phyloP scores from a whole-genome alignment of 2,797 vertebrate genomes.

The Merluccius polli region DNA sequence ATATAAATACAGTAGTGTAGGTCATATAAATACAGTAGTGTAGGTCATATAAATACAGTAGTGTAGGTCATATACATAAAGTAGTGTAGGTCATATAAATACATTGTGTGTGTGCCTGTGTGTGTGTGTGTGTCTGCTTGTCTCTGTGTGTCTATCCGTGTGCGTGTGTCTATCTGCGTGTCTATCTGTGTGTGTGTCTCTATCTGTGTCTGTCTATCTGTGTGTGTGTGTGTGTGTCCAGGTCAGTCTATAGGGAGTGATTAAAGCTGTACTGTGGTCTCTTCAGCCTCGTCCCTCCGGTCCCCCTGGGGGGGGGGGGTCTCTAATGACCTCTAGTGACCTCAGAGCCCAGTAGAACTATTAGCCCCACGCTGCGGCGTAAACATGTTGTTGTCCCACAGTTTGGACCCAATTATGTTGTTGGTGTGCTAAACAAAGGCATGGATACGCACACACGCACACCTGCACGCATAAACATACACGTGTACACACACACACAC shows the following conservation, averaged over 20 bases:
- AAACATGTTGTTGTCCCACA: background rate
- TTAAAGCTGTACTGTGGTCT: background rate
- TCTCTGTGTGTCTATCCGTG: background rate
- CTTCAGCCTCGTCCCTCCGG: too few species aligned
- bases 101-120: too few species aligned
- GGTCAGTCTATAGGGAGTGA: background rate
- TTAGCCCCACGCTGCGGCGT: background rate
- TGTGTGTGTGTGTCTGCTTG: too few species aligned
- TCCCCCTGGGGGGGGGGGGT: too few species aligned
- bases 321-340: background rate
- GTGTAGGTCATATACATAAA: too few species aligned
- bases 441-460: constrained; percentile 5
- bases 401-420: background rate
- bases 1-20: too few species aligned
- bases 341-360: background rate
- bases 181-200: background rate
- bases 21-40: too few species aligned
- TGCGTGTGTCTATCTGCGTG: background rate
- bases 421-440: background rate
- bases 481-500: background rate
- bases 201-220: background rate
- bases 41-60: too few species aligned
- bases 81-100: too few species aligned
- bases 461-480: background rate
- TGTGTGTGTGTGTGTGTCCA: background rate